Base-by-base conservation (phyloP, 2,797 vertebrate species). In the Cetoscarus ocellatus region DNA sequence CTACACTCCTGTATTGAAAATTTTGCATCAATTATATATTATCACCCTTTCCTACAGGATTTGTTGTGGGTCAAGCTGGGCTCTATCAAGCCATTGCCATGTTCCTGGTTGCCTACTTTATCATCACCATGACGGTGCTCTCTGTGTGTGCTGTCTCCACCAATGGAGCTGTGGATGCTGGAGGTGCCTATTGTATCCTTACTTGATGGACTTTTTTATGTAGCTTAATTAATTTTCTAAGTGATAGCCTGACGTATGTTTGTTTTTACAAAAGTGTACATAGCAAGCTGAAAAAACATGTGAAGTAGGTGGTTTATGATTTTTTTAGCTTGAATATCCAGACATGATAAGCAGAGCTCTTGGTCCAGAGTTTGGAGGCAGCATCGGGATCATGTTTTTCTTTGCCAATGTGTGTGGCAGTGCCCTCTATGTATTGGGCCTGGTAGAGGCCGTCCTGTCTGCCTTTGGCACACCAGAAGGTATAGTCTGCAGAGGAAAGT, bases 121-220 rank as follows among this genome's bases (percentile, higher is more conserved):
- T 98, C 92, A 96, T 97, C 12, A 95, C 95, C n/a, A 95, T 97
- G 95, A 97, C 96, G 0, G 96, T 98, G 40, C 91, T 98, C n/a
- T 97, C 96, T 0, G 91, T 97, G 49, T 97, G 96, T 38, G 97
- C 96, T 66, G 96, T 98, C 15, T 97, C 96, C 39, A 97, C 96
- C 77, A 98, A 97, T 0, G 97, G 96, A 27, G 96, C 96, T 0
- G 82, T 97, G 77, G 96, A 97, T 0, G 96, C 95, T 0, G 97
- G 97, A 17, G 96, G 97, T 56, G 96, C 96, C 19, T 98, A 97
- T 83, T 97, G 96, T 97, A 98, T 96, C 95, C 93, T 96, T 69
- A 48, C n/a, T 27, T 48, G 34, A 12, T 9, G 17, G 7, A 61
- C 1, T 55, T 17, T 54, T 9, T 51, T 2, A 27, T 27, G 4